Percentiles rank a stretch among this genome's conserved stretches.
phyloP scores from a whole-genome alignment of 2,888 invertebrate genomes.

The Chrysotoxum bicinctum region DNA sequence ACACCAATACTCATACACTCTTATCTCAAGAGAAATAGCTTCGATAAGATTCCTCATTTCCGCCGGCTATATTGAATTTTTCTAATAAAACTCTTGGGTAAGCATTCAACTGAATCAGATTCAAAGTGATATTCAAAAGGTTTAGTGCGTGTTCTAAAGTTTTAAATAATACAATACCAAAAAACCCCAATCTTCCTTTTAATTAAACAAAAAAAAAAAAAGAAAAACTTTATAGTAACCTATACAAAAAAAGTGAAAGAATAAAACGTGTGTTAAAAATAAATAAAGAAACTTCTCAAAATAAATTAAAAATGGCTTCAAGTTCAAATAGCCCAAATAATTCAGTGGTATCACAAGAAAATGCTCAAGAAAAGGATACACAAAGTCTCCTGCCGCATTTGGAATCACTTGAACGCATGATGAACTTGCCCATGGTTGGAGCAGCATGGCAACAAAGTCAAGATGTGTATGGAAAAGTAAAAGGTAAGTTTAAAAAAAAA shows the following conservation, averaged over 20 bases:
- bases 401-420: constrained; percentile 84
- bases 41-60: constrained; percentile 67
- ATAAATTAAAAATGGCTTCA: constrained; percentile 68
- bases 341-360: constrained; percentile 60
- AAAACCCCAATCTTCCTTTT: constrained; percentile 9
- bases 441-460: constrained; percentile 84
- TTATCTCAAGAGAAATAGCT: constrained; percentile 56
- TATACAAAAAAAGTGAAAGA: constrained; percentile 1
- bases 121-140: constrained; percentile 46
- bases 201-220: constrained; percentile 15
- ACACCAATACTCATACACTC: not conserved
- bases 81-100: constrained; percentile 63
- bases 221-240: not conserved
- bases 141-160: constrained; percentile 49
- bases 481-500: constrained; percentile 81
- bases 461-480: constrained; percentile 84
- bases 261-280: constrained; percentile 16
- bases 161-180: not conserved
- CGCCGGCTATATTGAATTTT: constrained; percentile 33
- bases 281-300: not conserved
- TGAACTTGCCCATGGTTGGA: constrained; percentile 84
- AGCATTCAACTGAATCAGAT: constrained; percentile 59
- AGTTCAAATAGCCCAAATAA: constrained; percentile 73
- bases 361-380: constrained; percentile 77
- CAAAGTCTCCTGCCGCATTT: constrained; percentile 81